Evolutionary conservation across 2,113 vertebrate genomes (phyloP).

Genomic region (Callaeas wilsoni): DNA sequence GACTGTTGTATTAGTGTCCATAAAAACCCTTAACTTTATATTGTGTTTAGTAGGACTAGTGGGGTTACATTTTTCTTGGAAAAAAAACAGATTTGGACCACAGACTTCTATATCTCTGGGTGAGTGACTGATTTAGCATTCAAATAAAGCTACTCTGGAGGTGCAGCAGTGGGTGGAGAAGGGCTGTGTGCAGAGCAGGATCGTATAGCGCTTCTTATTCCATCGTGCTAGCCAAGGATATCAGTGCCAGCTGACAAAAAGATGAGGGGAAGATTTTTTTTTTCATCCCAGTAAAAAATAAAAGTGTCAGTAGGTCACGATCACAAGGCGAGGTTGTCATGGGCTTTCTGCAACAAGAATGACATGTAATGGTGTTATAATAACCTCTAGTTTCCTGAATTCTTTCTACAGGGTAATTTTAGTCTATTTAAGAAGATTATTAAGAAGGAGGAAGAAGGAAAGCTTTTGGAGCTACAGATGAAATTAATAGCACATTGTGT

Average conservation of each 20-base stretch:
- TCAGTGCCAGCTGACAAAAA: neutral
- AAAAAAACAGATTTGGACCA: neutral
- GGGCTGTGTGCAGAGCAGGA: neutral
- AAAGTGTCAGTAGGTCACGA: neutral
- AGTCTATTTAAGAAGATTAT: neutral
- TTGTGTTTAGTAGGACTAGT: neutral
- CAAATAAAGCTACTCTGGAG: neutral
- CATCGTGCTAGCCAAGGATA: neutral
- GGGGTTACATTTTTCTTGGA: neutral
- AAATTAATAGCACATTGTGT: neutral
- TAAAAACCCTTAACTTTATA: neutral
- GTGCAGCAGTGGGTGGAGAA: neutral
- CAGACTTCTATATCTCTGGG: neutral
- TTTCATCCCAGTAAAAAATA: neutral
- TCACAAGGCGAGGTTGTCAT: neutral
- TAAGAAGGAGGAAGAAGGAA: neutral
- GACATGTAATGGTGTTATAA: neutral
- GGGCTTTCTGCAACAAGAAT: neutral
- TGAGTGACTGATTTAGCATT: rapidly evolving
- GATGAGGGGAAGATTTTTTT: neutral
- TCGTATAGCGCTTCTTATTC: neutral
- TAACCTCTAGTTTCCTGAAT: neutral
- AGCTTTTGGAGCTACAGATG: neutral
- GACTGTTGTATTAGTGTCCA: neutral
- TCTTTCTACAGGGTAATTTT: neutral